phyloP scores from a whole-genome alignment of 1,140 invertebrate genomes.

The Nasonia vitripennis region DNA sequence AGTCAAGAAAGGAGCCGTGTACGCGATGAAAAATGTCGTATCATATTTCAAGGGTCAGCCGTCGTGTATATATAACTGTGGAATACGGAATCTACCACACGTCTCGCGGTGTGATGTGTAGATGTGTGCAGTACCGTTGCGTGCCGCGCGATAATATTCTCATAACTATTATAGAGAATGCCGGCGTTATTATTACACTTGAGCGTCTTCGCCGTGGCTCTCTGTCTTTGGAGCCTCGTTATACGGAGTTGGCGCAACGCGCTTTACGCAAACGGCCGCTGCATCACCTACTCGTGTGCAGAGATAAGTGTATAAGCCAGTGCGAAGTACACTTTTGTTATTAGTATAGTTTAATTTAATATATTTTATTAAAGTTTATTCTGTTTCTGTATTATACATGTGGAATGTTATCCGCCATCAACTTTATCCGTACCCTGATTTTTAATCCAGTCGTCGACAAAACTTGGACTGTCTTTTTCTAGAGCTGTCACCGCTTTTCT shows the following conservation, averaged over 20 bases:
- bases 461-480: too few species aligned
- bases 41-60: not conserved
- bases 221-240: constrained; percentile 14
- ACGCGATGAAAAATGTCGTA: not conserved
- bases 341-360: not conserved
- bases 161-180: constrained; percentile 14
- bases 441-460: too few species aligned
- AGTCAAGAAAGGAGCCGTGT: not conserved
- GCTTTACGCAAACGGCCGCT: constrained; percentile 31
- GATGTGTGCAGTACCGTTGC: not conserved
- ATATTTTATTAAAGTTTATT: too few species aligned
- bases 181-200: constrained; percentile 27
- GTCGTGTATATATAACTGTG: too few species aligned
- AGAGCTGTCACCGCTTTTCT: too few species aligned
- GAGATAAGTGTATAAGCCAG: not conserved
- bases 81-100: not conserved
- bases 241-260: constrained; percentile 6
- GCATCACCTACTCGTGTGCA: not conserved
- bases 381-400: too few species aligned
- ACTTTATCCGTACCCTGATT: too few species aligned
- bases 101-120: not conserved
- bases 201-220: not conserved
- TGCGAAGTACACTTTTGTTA: not conserved
- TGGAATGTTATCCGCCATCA: too few species aligned
- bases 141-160: constrained; percentile 22